Evolutionary conservation across 2,113 vertebrate species (phyloP), one percentile per base, ranked within the genome.

Genomic region (Butastur rufipennis): DNA sequence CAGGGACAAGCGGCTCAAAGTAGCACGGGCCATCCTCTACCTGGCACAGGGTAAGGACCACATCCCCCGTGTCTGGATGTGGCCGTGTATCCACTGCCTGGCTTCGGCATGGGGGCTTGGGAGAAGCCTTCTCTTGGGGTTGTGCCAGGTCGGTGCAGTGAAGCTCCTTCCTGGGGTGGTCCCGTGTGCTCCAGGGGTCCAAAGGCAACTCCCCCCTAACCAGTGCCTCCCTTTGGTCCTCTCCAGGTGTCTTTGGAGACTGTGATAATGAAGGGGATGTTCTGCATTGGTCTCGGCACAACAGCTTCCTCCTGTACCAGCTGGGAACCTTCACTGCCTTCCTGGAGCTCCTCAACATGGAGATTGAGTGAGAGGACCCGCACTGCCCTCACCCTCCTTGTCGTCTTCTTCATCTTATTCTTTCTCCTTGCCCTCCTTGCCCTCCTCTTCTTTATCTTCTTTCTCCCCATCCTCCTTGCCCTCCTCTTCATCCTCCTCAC

Each of bases 331-430:
- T 99, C 98, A 98, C 99, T 0, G 98, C 99, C 19, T 98, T 99
- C 97, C 98, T 99, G 98, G 99, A 99, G 96, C 98, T 99, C 21
- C 99, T 99, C 81, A 99, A 99, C 98, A 99, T 99, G 99, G 99
- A 99, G 98, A 99, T 99, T 0, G 99, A 99, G 99, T 99, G 96
- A 98, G 98, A 77, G 58, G 13, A 61, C 15, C 3, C 5, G 1
- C 29, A 0, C 48, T 77, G 86, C 38, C 77, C 62, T 80, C 29
- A 1, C 55, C 34, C 3, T 43, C 53, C 25, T 13, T 5, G 4
- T 45, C 20, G 13, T 53, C 31, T 27, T 42, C 31, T 59, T 68
- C 32, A 27, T 32, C 50, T 25, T 27, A 5, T 14, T 56, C 25
- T 65, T 16, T 27, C 3, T 80, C 20, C 29, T 27, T 14, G 13